A percentile compares a stretch with the other conserved stretches of the same genome.
Evolutionary conservation across 1,140 invertebrate species (phyloP).

Genomic region (Aphelinus certus): DNA sequence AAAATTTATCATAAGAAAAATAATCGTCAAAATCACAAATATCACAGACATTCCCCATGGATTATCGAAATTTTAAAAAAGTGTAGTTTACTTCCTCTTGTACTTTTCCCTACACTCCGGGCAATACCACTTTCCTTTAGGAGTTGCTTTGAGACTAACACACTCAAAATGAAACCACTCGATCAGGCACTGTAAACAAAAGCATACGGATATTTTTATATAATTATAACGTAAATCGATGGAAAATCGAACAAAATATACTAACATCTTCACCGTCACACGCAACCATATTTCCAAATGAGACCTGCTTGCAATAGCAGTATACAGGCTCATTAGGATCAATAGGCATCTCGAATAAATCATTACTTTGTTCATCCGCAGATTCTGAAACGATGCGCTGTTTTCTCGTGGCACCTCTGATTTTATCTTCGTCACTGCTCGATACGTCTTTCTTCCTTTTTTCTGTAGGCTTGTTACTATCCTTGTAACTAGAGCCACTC

Average conservation of each 20-base stretch:
- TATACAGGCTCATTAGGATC: constrained; percentile 15
- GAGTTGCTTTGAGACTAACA: neutral
- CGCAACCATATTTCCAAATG: constrained; percentile 20
- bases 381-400: neutral
- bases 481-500: neutral
- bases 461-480: neutral
- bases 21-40: too few species aligned
- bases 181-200: constrained; percentile 8
- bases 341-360: neutral
- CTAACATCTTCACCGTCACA: constrained; percentile 12
- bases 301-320: constrained; percentile 12
- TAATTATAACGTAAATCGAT: neutral
- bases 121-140: constrained; percentile 25
- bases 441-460: neutral
- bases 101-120: neutral
- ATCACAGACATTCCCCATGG: too few species aligned
- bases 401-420: neutral
- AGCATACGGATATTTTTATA: neutral
- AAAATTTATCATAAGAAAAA: too few species aligned
- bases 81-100: neutral
- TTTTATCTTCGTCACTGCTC: neutral
- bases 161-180: constrained; percentile 27
- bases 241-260: neutral
- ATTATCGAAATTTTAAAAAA: neutral
- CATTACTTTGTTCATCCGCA: too few species aligned